These are phyloP conservation scores for Ommatoiulus sabulosus DNA, from an alignment of 2,888 invertebrate species.

Conservation along the genomic window DNA sequence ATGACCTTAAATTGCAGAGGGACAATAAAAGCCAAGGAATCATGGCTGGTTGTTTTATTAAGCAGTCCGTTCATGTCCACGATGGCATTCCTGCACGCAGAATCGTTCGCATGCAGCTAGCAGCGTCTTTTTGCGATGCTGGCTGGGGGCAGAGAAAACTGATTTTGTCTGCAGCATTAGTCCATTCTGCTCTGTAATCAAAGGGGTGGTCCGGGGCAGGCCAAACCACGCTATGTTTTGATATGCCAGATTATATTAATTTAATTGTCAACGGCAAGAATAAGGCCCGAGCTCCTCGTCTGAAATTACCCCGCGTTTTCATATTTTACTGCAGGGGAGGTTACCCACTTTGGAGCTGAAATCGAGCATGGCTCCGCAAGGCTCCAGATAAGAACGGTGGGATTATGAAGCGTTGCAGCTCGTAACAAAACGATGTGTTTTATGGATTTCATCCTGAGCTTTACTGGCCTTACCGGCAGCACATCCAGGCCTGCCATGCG, in stretches of 20 bases:
- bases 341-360: conserved; percentile 21
- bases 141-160: not conserved
- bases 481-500: not conserved
- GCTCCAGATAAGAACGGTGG: not conserved
- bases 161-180: not conserved
- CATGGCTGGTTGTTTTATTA: conserved; percentile 43
- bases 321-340: conserved; percentile 30
- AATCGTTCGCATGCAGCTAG: not conserved
- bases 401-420: not conserved
- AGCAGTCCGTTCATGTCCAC: conserved; percentile 40
- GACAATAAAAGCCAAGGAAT: conserved; percentile 27
- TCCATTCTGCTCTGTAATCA: conserved; percentile 24
- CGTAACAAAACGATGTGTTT: conserved; percentile 19
- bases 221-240: conserved; percentile 12
- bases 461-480: not conserved
- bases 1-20: conserved; percentile 36
- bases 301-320: not conserved
- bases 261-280: conserved; percentile 26
- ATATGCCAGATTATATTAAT: conserved; percentile 20
- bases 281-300: not conserved
- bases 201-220: conserved; percentile 40
- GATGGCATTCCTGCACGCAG: conserved; percentile 39
- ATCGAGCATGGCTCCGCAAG: not conserved
- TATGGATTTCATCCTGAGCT: not conserved
- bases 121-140: not conserved